These are phyloP conservation scores for Kuschelorhynchus macadamiae DNA, from an alignment of 2,888 invertebrate species.

Conservation along the genomic window DNA sequence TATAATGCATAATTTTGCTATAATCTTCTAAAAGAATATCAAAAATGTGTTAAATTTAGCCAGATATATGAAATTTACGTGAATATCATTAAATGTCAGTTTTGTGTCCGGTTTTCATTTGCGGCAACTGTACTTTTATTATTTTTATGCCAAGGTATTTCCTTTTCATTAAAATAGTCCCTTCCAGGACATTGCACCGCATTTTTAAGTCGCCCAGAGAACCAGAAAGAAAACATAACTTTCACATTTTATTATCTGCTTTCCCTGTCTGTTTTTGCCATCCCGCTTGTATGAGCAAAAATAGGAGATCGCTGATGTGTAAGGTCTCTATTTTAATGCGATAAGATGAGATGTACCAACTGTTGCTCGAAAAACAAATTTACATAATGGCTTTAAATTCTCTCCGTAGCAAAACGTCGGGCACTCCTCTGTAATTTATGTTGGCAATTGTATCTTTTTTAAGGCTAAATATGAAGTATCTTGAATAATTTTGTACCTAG, in stretches of 20 bases:
- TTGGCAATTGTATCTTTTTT: conserved; percentile 18
- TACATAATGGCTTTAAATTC: conserved; percentile 43
- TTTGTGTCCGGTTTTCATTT: too few species aligned
- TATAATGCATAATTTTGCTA: too few species aligned
- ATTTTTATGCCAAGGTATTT: too few species aligned
- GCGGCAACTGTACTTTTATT: too few species aligned
- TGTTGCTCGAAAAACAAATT: conserved; percentile 43
- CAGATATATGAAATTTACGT: too few species aligned
- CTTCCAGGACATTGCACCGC: too few species aligned
- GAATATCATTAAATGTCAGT: too few species aligned
- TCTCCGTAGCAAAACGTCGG: conserved; percentile 1
- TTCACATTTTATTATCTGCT: neutral
- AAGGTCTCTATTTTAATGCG: conserved; percentile 31
- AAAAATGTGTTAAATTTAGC: too few species aligned
- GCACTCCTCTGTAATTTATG: conserved; percentile 24
- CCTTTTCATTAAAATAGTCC: neutral
- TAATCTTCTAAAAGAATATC: too few species aligned
- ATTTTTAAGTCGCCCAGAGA: too few species aligned
- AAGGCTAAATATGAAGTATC: conserved; percentile 13
- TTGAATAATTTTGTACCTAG: neutral
- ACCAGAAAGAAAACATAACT: neutral
- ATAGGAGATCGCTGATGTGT: conserved; percentile 17
- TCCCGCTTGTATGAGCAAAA: conserved; percentile 3
- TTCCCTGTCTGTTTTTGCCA: neutral
- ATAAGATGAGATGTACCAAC: conserved; percentile 28